Base-by-base conservation (phyloP, 1,140 invertebrate species). In the Leptinotarsa lineolata region DNA sequence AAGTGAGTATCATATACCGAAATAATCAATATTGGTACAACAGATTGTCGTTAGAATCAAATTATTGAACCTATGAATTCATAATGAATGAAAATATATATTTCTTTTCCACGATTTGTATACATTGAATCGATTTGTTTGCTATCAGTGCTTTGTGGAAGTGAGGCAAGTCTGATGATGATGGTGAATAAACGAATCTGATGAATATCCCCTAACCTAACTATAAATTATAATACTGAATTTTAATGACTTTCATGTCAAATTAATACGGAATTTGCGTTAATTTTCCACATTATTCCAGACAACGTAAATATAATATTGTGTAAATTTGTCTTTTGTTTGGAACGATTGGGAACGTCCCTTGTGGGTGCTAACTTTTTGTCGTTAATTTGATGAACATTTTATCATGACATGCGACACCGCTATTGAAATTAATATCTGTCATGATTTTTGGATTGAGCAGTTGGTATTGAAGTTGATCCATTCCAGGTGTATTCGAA, bases 231-330 rank as follows among this genome's bases (percentile, higher is more conserved):
- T 11, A 8, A 11, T 39, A 39, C 30, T 39, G 30, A 39, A 39
- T 8, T 39, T 39, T 39, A 39, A 39, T 39, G 30, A 39, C 30
- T 54, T 54, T 54, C n/a, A 54, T n/a, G 48, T 54, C 48, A 18
- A n/a, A 54, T 54, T 13, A 18, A 54, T 54, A 54, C 16, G 1
- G 13, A 22, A 64, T 64, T 64, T 30, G 21, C 61, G 20, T 64
- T 64, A 64, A 67, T 67, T 24, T 67, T 46, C 39, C 44, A 67
- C 18, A 67, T 67, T 39, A 67, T 67, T 46, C 39, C 65, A 21
- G 18, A 39, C 22, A 67, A 46, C 65, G 65, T 20, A 67, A 39
- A 67, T 46, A 67, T 67, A 18, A 67, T 66, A 66, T 66, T 66
- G 30, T 20, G 39, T 46, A 45, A 67, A 67, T 45, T 30, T 39